Conservation (phyloP, 92 coral and sea anemone genomes). For the Porites lobata region DNA sequence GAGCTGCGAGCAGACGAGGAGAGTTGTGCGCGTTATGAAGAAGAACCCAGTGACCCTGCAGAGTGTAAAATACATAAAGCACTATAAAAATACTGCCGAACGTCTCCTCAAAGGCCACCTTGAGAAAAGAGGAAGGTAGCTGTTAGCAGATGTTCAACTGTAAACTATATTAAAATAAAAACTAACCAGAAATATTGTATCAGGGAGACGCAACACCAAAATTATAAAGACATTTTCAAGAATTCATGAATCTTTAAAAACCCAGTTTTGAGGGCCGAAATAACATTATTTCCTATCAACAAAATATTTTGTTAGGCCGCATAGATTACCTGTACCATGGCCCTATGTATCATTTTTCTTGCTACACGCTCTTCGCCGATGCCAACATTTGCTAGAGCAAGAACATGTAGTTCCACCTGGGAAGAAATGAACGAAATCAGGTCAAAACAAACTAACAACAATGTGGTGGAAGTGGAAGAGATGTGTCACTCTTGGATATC, state of each 20-base stretch:
- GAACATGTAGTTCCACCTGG: slow-evolving; percentile 91
- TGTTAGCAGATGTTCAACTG: too few species aligned
- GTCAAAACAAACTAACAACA: background rate
- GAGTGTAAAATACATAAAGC: background rate
- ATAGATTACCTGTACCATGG: slow-evolving; percentile 88
- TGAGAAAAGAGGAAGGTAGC: too few species aligned
- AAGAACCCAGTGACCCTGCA: slow-evolving; percentile 97
- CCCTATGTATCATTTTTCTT: slow-evolving; percentile 93
- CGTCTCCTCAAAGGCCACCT: too few species aligned
- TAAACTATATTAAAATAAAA: too few species aligned
- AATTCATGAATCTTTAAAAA: too few species aligned
- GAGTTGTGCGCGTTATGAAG: slow-evolving; percentile 95
- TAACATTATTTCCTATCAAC: too few species aligned
- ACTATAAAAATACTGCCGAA: too few species aligned
- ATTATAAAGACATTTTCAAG: too few species aligned
- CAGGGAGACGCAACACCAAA: too few species aligned
- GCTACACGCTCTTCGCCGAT: slow-evolving; percentile 90
- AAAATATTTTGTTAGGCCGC: background rate
- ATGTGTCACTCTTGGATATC: too few species aligned
- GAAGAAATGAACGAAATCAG: background rate
- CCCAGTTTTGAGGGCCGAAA: too few species aligned
- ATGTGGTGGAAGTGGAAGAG: background rate
- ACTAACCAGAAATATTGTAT: too few species aligned
- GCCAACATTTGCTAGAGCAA: slow-evolving; percentile 85
- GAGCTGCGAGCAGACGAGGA: slow-evolving; percentile 88